Evolutionary conservation across 2,888 invertebrate genomes (phyloP), one percentile per base, ranked within the genome.

Genomic region (Xanthostigma xanthostigma): DNA sequence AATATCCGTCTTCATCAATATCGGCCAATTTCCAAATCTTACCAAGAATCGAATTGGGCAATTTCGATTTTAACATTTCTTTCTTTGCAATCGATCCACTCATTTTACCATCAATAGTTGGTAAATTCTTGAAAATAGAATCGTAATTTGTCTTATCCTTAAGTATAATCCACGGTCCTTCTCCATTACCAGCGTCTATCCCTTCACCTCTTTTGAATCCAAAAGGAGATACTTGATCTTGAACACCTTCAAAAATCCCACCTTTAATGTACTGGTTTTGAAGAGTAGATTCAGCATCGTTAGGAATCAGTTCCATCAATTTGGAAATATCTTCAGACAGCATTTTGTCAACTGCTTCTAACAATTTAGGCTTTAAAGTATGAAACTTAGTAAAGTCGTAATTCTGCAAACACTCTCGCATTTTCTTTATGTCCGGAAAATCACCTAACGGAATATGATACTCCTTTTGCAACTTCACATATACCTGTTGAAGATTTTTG

Each of bases 11-110:
- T 58, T 82, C 82, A 71, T 97, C 96, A 55, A 94, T 80, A 70
- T 97, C 97, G 2, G 96, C 79, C 53, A 98, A 71, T 69, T 94
- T 96, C 97, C 97, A 98, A 61, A 98, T 90, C 75, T 88, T 89
- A 53, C 94, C 93, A 54, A 98, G 79, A 50, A 95, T 91, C 35
- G 87, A 84, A 69, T 97, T 96, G 9, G 97, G 97, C 62, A 98
- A 74, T 70, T 95, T 96, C 33, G 96, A 95, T 70, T 95, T 95
- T 53, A 93, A 79, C 84, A 97, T 90, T 73, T 95, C 94, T 48
- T 81, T 78, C 70, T 93, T 94, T 41, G 93, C 94, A 53, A 81
- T 82, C 58, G 85, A 80, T 57, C 93, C 93, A 46, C 91, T 88
- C 59, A 98, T 79, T 71, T 93, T 95, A 46, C 94, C 94, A 67